Conservation (phyloP, 2,797 vertebrate genomes). For the Manis pentadactyla region DNA sequence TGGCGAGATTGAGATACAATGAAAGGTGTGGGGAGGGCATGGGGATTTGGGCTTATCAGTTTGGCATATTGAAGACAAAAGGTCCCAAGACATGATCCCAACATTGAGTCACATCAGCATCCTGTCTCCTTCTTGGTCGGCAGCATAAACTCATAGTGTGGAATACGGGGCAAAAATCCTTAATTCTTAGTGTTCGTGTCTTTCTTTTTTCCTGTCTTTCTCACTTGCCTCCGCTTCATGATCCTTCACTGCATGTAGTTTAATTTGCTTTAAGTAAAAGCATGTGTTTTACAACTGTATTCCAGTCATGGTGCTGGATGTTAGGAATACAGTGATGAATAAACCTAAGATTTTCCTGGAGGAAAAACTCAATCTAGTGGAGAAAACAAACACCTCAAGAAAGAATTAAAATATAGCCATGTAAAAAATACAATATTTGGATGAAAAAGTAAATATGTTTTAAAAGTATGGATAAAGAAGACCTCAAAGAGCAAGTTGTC, state of each 20-base stretch:
- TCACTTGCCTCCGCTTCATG: not conserved
- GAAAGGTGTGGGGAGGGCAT: not conserved
- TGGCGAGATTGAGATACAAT: not conserved
- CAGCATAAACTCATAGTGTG: not conserved
- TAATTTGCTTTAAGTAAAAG: slow-evolving; percentile 4
- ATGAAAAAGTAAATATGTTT: not conserved
- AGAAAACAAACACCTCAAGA: not conserved
- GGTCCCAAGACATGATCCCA: not conserved
- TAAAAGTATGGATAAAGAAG: not conserved
- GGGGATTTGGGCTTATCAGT: not conserved
- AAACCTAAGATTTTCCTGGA: not conserved
- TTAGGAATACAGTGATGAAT: not conserved
- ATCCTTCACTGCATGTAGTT: not conserved
- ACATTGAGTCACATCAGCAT: not conserved
- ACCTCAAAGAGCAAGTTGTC: not conserved
- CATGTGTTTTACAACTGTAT: not conserved
- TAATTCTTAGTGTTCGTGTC: not conserved
- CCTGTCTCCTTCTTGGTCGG: not conserved
- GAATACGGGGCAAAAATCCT: not conserved
- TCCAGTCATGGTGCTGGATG: not conserved
- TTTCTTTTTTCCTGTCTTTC: not conserved
- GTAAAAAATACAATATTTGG: not conserved
- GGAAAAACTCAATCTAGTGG: not conserved
- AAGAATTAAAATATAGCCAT: not conserved
- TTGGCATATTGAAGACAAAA: not conserved